Evolutionary conservation across 35 echinoderm and acorn worm species (phyloP).

Genomic region (Ophioderma brevispina): DNA sequence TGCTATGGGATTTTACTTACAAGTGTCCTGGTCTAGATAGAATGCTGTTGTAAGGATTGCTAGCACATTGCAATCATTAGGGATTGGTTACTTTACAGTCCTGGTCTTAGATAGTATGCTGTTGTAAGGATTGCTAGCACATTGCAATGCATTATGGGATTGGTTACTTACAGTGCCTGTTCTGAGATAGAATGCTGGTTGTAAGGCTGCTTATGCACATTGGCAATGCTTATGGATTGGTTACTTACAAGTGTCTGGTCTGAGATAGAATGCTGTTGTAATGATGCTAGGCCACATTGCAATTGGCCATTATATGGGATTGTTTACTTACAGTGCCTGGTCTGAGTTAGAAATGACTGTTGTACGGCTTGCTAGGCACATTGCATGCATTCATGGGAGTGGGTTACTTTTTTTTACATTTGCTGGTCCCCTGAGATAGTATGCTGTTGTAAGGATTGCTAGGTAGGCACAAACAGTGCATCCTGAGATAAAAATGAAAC

Average conservation of each 20-base stretch:
- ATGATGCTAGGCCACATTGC: no score
- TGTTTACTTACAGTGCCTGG: no score
- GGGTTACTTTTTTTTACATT: no score
- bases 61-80: no score
- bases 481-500: constrained; percentile 68
- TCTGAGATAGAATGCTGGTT: constrained; percentile 83
- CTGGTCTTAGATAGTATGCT: constrained; percentile 86
- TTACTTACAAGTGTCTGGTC: no score
- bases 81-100: constrained; percentile 68
- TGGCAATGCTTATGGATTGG: no score
- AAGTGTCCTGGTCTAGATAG: no score
- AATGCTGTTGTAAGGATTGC: no score
- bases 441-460: constrained; percentile 55
- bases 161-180: constrained; percentile 6
- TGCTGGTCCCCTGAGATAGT: constrained; percentile 94
- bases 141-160: no score
- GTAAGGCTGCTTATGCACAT: constrained; percentile 45
- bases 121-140: constrained; percentile 63
- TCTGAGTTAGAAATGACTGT: background rate
- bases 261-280: no score
- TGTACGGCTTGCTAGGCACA: background rate
- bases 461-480: constrained; percentile 51
- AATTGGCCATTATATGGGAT: no score
- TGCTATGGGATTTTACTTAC: background rate
- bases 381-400: no score